Base-by-base conservation (phyloP, 2,888 invertebrate species). In the Agelastica alni region DNA sequence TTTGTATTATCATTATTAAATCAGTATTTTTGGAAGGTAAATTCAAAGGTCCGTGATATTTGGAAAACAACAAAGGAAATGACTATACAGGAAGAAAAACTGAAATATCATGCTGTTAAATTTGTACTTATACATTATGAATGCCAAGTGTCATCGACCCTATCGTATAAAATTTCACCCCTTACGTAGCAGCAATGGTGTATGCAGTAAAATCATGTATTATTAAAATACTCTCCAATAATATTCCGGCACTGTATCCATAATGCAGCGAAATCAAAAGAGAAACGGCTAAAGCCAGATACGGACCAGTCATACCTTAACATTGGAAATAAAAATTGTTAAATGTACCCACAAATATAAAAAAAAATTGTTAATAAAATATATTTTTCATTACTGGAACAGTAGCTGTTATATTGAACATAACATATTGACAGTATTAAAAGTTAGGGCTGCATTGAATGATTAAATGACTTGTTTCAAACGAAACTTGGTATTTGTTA, bases 151-250 rank as follows among this genome's bases (percentile, higher is more conserved):
- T 37, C 5, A 37, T 18, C 18, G 37, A 37, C 37, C 37, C 37
- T 10, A 10, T 6, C 10, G 37, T 20, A 37, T 18, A 18, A 10
- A 18, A 14, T 37, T 37, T 37, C 37, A 18, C 37, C 37, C 37
- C 37, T 16, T 14, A 36, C 36, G 34, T 14, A 9, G 13, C 18
- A 32, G 17, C 3, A 36, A 10, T 37, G 37, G 16, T 36, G 28
- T 39, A 37, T 37, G 37, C 36, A 14, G 10, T 31, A 16, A 12
- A 47, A 61, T 59, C 59, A 62, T 66, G 53, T 58, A 64, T 67
- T 63, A 67, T 67, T 63, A 59, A 64, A 62, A 59, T 49, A 59
- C 61, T 55, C 55, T 56, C 57, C 59, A 51, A 56, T 61, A 59
- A 62, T 60, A 63, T 65, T 64, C 63, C 59, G 54, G 57, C 51